Percentiles rank a stretch among this genome's conserved stretches.
Evolutionary conservation across 2,888 invertebrate genomes (phyloP).

Genomic region (Atrina japonica): DNA sequence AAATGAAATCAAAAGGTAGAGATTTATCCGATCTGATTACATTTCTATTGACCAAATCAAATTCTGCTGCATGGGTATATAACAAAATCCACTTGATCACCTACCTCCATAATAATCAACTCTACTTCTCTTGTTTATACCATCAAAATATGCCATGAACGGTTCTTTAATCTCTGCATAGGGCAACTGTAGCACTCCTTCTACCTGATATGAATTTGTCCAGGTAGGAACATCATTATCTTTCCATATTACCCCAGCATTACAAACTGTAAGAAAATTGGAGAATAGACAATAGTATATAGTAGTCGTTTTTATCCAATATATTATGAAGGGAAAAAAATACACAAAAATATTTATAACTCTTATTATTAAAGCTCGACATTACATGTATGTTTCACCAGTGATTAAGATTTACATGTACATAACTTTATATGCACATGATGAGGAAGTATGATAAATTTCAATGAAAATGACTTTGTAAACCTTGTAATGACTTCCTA

Average conservation of each 20-base stretch:
- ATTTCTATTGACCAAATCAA: too few species aligned
- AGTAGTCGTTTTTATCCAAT: background rate
- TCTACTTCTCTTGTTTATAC: slow-evolving; percentile 87
- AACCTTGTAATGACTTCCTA: too few species aligned
- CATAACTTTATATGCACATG: too few species aligned
- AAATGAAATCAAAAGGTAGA: too few species aligned
- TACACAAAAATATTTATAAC: background rate
- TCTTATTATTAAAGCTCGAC: too few species aligned
- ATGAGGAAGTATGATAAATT: too few species aligned
- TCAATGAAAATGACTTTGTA: too few species aligned
- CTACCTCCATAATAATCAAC: slow-evolving; percentile 95
- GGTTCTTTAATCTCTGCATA: slow-evolving; percentile 97
- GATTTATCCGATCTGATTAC: background rate
- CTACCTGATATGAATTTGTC: slow-evolving; percentile 62
- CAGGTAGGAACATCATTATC: slow-evolving; percentile 54
- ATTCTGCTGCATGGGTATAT: too few species aligned
- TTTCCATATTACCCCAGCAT: too few species aligned
- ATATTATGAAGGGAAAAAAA: background rate
- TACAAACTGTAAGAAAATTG: background rate
- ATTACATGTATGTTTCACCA: too few species aligned
- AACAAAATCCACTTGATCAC: slow-evolving; percentile 5
- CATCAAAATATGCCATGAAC: slow-evolving; percentile 94
- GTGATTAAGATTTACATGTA: too few species aligned
- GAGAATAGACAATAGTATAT: too few species aligned
- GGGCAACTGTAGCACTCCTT: slow-evolving; percentile 87